Conservation (phyloP, 2,888 invertebrate species). For the Kuschelorhynchus macadamiae region DNA sequence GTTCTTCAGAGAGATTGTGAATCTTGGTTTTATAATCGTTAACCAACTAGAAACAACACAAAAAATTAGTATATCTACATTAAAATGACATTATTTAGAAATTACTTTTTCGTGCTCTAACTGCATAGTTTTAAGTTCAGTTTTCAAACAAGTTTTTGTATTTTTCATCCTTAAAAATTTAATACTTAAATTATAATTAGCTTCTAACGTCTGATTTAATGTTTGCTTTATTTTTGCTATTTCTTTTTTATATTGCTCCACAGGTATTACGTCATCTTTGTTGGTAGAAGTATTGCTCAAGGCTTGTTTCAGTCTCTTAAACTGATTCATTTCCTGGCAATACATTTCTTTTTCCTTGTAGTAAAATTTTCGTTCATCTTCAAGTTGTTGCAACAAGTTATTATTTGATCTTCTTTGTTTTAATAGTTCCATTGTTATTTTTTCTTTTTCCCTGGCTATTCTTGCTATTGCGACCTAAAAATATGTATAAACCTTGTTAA, state of each 20-base stretch:
- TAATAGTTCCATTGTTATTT: constrained; percentile 69
- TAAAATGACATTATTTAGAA: not conserved
- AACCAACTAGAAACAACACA: constrained; percentile 58
- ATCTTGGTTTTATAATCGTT: constrained; percentile 62
- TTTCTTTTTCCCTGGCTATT: constrained; percentile 71
- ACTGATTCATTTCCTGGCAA: constrained; percentile 69
- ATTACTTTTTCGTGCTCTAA: constrained; percentile 62
- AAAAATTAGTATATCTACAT: constrained; percentile 14
- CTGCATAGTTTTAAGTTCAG: constrained; percentile 61
- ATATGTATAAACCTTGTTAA: not conserved
- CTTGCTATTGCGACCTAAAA: constrained; percentile 66
- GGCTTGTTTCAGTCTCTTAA: constrained; percentile 62
- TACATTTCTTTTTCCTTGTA: constrained; percentile 72
- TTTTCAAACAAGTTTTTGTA: constrained; percentile 64
- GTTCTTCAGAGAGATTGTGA: constrained; percentile 60
- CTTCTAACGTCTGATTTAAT: constrained; percentile 65
- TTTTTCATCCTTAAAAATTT: constrained; percentile 68
- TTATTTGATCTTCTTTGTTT: constrained; percentile 69
- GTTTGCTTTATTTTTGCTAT: constrained; percentile 64
- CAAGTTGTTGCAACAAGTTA: constrained; percentile 71
- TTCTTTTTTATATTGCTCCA: constrained; percentile 63
- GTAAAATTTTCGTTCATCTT: constrained; percentile 72
- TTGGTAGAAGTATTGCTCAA: constrained; percentile 55
- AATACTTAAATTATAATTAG: constrained; percentile 68
- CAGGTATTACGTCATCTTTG: constrained; percentile 47